These are phyloP conservation scores for Takifugu ocellatus DNA, from an alignment of 2,797 vertebrate genomes.

Conservation along the genomic window DNA sequence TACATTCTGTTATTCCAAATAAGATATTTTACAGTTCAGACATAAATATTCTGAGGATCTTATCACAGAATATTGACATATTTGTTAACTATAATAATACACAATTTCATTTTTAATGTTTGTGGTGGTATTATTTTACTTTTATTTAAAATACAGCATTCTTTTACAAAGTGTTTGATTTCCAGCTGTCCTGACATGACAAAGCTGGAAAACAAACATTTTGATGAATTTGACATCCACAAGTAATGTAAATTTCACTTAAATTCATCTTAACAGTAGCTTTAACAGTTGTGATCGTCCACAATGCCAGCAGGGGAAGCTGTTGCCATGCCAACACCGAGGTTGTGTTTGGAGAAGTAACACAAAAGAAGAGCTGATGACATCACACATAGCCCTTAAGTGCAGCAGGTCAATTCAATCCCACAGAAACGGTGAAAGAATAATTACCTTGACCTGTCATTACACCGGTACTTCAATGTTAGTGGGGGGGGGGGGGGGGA, in stretches of 20 bases:
- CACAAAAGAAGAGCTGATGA: slow-evolving; percentile 22
- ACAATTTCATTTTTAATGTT: slow-evolving; percentile 33
- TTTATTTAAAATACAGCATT: slow-evolving; percentile 38
- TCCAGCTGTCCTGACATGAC: slow-evolving; percentile 40
- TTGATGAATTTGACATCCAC: slow-evolving; percentile 25
- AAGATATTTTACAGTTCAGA: neutral
- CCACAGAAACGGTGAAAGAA: neutral
- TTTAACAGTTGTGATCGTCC: slow-evolving; percentile 1
- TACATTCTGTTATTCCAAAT: too few species aligned
- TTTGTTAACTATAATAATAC: neutral
- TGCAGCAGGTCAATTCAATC: neutral
- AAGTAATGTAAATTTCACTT: neutral
- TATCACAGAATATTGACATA: too few species aligned
- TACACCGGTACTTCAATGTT: slow-evolving; percentile 28
- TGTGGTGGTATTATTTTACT: slow-evolving; percentile 47
- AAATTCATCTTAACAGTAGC: neutral
- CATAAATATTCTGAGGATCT: neutral
- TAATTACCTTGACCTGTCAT: neutral
- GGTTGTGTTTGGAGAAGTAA: slow-evolving; percentile 21
- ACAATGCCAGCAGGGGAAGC: slow-evolving; percentile 37
- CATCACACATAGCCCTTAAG: slow-evolving; percentile 56
- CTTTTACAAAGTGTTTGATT: slow-evolving; percentile 55
- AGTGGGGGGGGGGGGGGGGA: slow-evolving; percentile 1
- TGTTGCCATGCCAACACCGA: slow-evolving; percentile 21
- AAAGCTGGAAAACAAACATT: slow-evolving; percentile 36